These are phyloP conservation scores for Orthosia gracilis DNA, from an alignment of 2,888 invertebrate species.

Conservation along the genomic window DNA sequence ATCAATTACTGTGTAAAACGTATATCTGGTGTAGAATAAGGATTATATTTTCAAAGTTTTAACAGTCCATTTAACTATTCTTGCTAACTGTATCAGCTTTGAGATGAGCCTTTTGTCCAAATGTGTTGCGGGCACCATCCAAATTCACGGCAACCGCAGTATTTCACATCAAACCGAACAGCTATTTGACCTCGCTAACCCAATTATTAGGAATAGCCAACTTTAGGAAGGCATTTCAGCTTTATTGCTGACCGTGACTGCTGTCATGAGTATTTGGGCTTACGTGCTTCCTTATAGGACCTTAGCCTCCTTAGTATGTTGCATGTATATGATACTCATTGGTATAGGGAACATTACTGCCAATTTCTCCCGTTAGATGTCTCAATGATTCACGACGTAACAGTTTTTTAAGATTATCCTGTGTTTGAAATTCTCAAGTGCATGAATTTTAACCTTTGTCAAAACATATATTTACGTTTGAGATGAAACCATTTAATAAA, in stretches of 20 bases:
- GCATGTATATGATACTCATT: neutral
- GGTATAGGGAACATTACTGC: too few relatives aligned
- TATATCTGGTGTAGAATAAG: too few relatives aligned
- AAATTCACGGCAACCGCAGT: neutral
- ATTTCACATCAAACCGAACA: neutral
- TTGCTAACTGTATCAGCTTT: neutral
- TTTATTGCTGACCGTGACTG: constrained; percentile 1
- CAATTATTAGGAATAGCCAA: constrained; percentile 1
- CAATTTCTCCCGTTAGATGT: too few relatives aligned
- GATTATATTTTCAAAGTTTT: too few relatives aligned
- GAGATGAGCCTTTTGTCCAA: neutral
- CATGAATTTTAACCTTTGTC: too few relatives aligned
- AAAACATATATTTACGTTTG: too few relatives aligned
- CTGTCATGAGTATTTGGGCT: neutral
- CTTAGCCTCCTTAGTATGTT: neutral
- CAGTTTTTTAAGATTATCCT: too few relatives aligned
- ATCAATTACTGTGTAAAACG: too few relatives aligned
- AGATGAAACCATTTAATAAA: too few relatives aligned
- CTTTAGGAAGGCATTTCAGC: neutral
- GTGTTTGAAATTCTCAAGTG: too few relatives aligned
- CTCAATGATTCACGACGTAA: too few relatives aligned
- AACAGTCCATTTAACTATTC: too few relatives aligned
- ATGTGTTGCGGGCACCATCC: neutral
- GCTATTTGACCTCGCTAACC: constrained; percentile 7
- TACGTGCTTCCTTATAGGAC: neutral